These are phyloP conservation scores for Drosophila bocki DNA, from an alignment of 1,140 invertebrate genomes.

Conservation along the genomic window DNA sequence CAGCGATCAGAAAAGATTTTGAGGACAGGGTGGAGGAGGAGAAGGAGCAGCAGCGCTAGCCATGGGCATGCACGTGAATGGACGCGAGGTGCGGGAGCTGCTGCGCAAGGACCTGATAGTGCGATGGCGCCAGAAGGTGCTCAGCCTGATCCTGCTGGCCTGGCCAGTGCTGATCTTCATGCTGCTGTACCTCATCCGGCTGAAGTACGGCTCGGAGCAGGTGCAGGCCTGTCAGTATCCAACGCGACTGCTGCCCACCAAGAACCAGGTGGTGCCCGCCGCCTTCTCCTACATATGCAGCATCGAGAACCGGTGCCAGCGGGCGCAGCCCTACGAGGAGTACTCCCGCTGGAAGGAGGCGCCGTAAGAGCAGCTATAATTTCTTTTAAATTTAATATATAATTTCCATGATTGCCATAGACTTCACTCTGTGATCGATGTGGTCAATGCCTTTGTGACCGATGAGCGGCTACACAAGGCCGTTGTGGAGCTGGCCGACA, in stretches of 20 bases:
- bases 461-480: constrained; percentile 86
- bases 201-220: constrained; percentile 69
- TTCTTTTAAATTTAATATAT: not conserved
- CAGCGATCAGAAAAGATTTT: constrained; percentile 14
- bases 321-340: constrained; percentile 87
- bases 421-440: constrained; percentile 85
- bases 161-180: constrained; percentile 77
- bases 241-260: constrained; percentile 87
- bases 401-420: constrained; percentile 49
- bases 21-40: not conserved
- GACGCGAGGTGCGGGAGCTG: constrained; percentile 73
- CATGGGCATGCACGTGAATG: constrained; percentile 59
- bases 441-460: constrained; percentile 85
- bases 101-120: constrained; percentile 81
- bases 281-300: constrained; percentile 89
- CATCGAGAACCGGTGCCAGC: constrained; percentile 88
- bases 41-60: not conserved
- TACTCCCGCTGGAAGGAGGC: constrained; percentile 87
- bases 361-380: constrained; percentile 85
- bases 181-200: constrained; percentile 77
- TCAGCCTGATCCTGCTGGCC: constrained; percentile 64
- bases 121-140: constrained; percentile 76
- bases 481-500: constrained; percentile 86
- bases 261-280: constrained; percentile 87
- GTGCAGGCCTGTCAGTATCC: constrained; percentile 86